Conservation (phyloP, 2,888 invertebrate species). For the Hemithea aestivaria region DNA sequence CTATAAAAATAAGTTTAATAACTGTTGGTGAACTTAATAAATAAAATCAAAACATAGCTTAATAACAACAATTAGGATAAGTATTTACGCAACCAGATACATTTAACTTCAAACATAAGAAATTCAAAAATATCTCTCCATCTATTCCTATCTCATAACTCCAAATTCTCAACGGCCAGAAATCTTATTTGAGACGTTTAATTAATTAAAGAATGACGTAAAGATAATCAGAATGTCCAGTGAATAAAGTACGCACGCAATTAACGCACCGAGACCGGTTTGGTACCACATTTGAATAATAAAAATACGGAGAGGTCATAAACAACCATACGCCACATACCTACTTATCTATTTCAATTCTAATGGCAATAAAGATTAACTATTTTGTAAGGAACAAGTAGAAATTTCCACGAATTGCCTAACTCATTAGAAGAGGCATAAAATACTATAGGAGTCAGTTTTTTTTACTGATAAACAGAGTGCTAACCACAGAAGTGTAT, state of each 20-base stretch:
- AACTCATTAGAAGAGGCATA: too few species aligned
- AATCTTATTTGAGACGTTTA: constrained; percentile 16
- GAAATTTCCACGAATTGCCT: constrained; percentile 8
- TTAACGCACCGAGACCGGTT: constrained; percentile 62
- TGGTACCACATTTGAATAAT: constrained; percentile 57
- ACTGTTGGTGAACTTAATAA: too few species aligned
- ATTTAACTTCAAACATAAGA: too few species aligned
- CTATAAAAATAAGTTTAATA: too few species aligned
- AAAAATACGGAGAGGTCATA: constrained; percentile 65
- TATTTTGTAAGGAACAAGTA: constrained; percentile 1
- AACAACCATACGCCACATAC: constrained; percentile 74
- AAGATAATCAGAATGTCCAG: constrained; percentile 34
- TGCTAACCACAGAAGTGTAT: too few species aligned
- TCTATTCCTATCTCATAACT: too few species aligned
- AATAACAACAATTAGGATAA: too few species aligned
- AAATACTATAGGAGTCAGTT: too few species aligned
- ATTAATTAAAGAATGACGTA: constrained; percentile 26
- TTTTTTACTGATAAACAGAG: too few species aligned
- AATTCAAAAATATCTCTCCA: too few species aligned
- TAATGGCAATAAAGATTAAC: constrained; percentile 49
- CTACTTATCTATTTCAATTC: constrained; percentile 70
- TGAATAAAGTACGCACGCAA: constrained; percentile 47
- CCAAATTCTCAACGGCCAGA: constrained; percentile 11
- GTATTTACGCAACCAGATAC: too few species aligned
- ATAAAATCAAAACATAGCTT: too few species aligned